These are phyloP conservation scores for Parnassius apollo DNA, from an alignment of 2,888 invertebrate genomes.

Conservation along the genomic window DNA sequence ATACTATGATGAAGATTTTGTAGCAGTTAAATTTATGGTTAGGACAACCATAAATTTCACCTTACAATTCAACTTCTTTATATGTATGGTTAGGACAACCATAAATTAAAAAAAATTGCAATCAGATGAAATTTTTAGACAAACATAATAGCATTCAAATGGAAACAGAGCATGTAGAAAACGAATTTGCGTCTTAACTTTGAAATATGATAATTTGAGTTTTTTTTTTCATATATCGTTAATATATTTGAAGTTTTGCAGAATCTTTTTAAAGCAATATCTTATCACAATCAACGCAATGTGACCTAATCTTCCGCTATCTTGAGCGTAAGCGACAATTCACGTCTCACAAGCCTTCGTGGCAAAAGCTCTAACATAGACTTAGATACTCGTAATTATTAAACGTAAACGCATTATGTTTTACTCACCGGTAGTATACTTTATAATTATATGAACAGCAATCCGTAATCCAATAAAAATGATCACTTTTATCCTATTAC, in stretches of 20 bases:
- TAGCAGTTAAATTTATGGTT: no score
- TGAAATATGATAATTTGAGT: constrained; percentile 1
- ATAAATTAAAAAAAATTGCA: no score
- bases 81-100: no score
- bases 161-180: constrained; percentile 59
- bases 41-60: no score
- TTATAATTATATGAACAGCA: constrained; percentile 63
- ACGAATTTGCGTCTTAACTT: constrained; percentile 29
- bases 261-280: constrained; percentile 33
- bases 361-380: constrained; percentile 45
- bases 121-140: no score
- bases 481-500: constrained; percentile 76
- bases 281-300: constrained; percentile 75
- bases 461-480: constrained; percentile 75
- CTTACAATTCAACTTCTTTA: no score
- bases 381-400: constrained; percentile 13
- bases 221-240: no score
- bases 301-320: constrained; percentile 73
- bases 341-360: constrained; percentile 55
- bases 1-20: no score
- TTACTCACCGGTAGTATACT: constrained; percentile 65
- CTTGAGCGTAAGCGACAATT: constrained; percentile 50
- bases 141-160: constrained; percentile 42
- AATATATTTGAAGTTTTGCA: constrained; percentile 9
- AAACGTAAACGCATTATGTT: constrained; percentile 26